Conservation (phyloP, 1,140 invertebrate species). For the Cydia amplana region DNA sequence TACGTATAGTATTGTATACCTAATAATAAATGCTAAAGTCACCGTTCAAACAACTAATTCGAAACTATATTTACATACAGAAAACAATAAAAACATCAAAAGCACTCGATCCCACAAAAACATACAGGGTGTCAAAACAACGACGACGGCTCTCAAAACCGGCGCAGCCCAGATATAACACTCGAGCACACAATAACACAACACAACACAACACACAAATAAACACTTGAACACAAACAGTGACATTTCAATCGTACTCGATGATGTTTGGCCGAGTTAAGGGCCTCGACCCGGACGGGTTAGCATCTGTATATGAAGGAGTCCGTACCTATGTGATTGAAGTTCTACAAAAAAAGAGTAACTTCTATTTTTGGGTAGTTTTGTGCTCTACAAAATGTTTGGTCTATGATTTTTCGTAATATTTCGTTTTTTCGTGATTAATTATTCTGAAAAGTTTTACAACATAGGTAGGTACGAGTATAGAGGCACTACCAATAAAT, state of each 20-base stretch:
- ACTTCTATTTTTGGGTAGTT: too few species aligned
- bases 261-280: background rate
- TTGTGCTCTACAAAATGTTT: too few species aligned
- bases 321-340: background rate
- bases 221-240: slow-evolving; percentile 4
- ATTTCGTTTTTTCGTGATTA: too few species aligned
- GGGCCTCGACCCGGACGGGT: background rate
- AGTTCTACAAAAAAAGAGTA: too few species aligned
- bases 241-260: slow-evolving; percentile 3
- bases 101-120: background rate
- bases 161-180: background rate
- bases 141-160: too few species aligned
- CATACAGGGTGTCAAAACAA: slow-evolving; percentile 11
- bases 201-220: slow-evolving; percentile 3
- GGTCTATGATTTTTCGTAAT: too few species aligned
- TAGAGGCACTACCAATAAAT: too few species aligned
- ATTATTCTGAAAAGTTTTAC: too few species aligned
- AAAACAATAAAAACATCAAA: background rate
- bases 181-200: background rate
- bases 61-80: background rate
- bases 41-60: background rate
- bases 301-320: background rate
- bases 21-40: too few species aligned
- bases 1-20: too few species aligned
- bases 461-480: too few species aligned